Percentiles rank a stretch among this genome's conserved stretches.
These are phyloP conservation scores for Sylvilagus floridanus DNA, from an alignment of 2,797 vertebrate species.

Conservation along the genomic window DNA sequence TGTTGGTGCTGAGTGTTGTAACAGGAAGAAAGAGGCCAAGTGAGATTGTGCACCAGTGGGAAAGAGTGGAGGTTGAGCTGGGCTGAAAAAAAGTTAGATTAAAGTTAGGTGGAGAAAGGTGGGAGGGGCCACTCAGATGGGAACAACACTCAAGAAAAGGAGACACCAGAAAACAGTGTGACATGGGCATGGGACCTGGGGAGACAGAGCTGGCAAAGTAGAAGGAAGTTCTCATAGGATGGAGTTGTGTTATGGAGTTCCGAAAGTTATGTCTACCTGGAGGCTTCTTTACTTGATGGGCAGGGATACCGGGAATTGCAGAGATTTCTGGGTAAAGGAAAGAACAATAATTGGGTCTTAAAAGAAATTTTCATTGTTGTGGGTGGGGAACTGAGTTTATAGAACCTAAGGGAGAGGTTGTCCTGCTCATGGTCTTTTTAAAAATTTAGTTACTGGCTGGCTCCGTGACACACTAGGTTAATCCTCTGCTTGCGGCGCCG, in stretches of 20 bases:
- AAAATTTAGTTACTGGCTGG: too few relatives aligned
- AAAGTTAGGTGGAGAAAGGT: background rate
- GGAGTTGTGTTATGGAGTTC: background rate
- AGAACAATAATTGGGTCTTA: background rate
- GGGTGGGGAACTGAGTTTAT: background rate
- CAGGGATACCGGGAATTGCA: background rate
- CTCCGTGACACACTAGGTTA: too few relatives aligned
- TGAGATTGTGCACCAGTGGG: background rate
- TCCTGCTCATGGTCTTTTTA: too few relatives aligned
- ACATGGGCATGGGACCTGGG: background rate
- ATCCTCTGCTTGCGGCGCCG: too few relatives aligned
- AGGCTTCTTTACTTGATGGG: background rate
- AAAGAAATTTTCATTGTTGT: background rate
- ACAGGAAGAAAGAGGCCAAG: slow-evolving; percentile 4
- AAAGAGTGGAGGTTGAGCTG: background rate
- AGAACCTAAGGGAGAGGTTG: background rate
- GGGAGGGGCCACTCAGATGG: background rate
- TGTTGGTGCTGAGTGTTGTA: background rate
- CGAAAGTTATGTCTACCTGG: background rate
- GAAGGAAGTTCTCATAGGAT: background rate
- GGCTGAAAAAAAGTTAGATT: background rate
- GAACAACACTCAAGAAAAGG: background rate
- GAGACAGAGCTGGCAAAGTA: background rate
- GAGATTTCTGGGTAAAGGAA: slow-evolving; percentile 10
- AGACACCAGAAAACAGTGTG: background rate